Conservation (phyloP, 2,113 vertebrate species). For the Phycodurus eques region DNA sequence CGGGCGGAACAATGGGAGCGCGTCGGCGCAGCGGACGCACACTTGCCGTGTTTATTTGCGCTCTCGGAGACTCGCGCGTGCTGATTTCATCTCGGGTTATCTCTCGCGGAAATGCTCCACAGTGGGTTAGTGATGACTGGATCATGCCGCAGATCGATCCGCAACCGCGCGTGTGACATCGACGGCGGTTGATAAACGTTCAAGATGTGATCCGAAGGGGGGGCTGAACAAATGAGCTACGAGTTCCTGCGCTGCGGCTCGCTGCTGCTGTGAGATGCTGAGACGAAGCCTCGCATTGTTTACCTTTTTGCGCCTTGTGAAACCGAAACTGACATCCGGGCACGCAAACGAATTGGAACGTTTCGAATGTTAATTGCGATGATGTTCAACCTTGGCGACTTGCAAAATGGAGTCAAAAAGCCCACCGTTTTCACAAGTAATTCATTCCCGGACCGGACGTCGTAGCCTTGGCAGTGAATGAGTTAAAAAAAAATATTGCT, state of each 20-base stretch:
- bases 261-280: constrained; percentile 24
- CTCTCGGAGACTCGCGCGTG: not conserved
- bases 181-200: constrained; percentile 10
- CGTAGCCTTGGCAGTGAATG: constrained; percentile 32
- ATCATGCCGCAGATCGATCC: constrained; percentile 7
- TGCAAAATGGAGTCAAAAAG: not conserved
- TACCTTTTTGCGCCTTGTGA: constrained; percentile 6
- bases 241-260: not conserved
- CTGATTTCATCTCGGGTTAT: constrained; percentile 49
- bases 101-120: constrained; percentile 12
- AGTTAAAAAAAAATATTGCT: constrained; percentile 66
- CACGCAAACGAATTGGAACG: not conserved
- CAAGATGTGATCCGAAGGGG: not conserved
- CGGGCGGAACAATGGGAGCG: constrained; percentile 60
- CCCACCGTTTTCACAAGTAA: not conserved
- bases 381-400: not conserved
- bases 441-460: not conserved
- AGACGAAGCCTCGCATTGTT: constrained; percentile 29
- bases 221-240: not conserved
- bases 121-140: constrained; percentile 20
- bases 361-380: not conserved
- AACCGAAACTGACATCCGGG: not conserved
- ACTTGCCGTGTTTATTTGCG: constrained; percentile 5
- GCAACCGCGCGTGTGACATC: not conserved
- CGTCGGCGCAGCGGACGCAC: constrained; percentile 40